Evolutionary conservation across 2,888 invertebrate species (phyloP).

Genomic region (Kryphioiulus occultus): DNA sequence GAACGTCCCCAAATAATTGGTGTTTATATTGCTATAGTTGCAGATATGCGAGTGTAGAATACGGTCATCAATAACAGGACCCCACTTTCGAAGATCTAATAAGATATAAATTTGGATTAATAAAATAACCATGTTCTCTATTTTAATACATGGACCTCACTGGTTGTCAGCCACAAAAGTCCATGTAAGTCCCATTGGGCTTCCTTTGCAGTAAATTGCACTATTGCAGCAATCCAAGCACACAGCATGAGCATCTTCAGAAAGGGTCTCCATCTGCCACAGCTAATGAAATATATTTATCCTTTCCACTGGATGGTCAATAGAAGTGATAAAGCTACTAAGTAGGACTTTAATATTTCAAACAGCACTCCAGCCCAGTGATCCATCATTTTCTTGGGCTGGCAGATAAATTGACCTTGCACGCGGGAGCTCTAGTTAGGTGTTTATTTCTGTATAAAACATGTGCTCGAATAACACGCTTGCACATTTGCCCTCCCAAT

Average conservation of each 20-base stretch:
- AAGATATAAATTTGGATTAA: too few species aligned
- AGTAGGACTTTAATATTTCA: constrained; percentile 28
- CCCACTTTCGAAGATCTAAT: background rate
- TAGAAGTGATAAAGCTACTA: constrained; percentile 17
- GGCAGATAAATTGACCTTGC: constrained; percentile 15
- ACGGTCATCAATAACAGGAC: too few species aligned
- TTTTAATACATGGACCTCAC: too few species aligned
- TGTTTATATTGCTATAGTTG: too few species aligned
- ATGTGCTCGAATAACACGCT: background rate
- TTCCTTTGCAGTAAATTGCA: background rate
- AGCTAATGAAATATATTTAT: background rate
- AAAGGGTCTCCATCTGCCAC: background rate
- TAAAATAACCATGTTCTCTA: too few species aligned
- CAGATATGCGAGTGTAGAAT: too few species aligned
- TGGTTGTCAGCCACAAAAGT: background rate
- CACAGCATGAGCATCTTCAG: background rate
- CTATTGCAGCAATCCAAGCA: background rate
- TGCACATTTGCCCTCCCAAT: constrained; percentile 7
- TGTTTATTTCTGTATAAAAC: constrained; percentile 11
- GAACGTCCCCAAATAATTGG: too few species aligned
- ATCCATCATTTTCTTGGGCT: background rate
- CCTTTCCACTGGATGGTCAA: background rate
- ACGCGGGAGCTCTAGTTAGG: background rate
- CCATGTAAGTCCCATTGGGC: background rate
- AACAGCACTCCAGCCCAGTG: background rate